A percentile compares a stretch with the other conserved stretches of the same genome.
phyloP scores from a whole-genome alignment of 2,797 vertebrate species.

The Lepidocolaptes lacrymiger region DNA sequence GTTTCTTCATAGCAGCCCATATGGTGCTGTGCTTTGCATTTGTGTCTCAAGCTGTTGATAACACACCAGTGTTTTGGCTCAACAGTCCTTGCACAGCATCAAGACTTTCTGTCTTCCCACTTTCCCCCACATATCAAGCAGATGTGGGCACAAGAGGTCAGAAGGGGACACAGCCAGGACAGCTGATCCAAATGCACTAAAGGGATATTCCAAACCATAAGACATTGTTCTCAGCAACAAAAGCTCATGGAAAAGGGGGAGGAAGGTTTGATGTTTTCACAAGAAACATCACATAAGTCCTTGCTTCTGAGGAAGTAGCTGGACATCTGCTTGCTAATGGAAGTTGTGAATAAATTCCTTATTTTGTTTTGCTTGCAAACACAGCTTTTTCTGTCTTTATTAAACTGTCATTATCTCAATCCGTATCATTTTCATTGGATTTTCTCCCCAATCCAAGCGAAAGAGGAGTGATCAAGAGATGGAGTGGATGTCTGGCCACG shows the following conservation, averaged over 20 bases:
- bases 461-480: background rate
- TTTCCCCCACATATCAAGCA: background rate
- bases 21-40: background rate
- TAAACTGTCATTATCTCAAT: background rate
- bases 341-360: background rate
- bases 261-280: background rate
- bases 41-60: background rate
- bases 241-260: background rate
- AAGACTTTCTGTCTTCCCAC: background rate
- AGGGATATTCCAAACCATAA: background rate
- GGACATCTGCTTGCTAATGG: background rate
- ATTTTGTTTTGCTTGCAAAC: background rate
- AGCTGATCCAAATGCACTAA: background rate
- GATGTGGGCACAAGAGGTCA: accelerated
- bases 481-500: background rate
- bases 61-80: background rate
- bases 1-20: background rate
- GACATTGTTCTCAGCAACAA: background rate
- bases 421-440: background rate
- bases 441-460: background rate
- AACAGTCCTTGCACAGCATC: background rate
- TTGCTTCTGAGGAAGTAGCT: background rate
- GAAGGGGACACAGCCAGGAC: background rate
- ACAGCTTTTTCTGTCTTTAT: background rate
- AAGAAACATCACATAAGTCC: background rate